These are phyloP conservation scores for Chaetura pelagica DNA, from an alignment of 2,113 vertebrate genomes.

Conservation along the genomic window DNA sequence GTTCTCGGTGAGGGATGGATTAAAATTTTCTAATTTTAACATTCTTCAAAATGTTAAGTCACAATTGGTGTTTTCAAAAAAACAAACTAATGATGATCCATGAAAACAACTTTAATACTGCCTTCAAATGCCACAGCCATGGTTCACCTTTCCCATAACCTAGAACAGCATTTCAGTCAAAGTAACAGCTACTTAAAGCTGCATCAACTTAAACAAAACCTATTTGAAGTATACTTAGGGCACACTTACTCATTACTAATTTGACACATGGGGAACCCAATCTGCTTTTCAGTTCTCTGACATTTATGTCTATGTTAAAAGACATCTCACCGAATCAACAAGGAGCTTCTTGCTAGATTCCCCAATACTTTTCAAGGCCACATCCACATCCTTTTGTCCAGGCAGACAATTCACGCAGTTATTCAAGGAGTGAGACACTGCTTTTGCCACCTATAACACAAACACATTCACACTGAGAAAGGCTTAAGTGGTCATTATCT, in stretches of 20 bases:
- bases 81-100: not conserved
- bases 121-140: not conserved
- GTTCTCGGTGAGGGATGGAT: not conserved
- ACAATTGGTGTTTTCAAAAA: not conserved
- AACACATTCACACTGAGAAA: not conserved
- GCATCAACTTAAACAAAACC: not conserved
- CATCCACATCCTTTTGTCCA: constrained; percentile 98
- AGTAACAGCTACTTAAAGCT: not conserved
- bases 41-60: not conserved
- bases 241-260: not conserved
- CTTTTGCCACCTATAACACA: constrained; percentile 91
- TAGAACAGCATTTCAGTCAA: not conserved
- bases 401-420: constrained; percentile 99
- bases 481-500: not conserved
- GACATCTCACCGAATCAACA: constrained; percentile 89
- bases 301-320: not conserved
- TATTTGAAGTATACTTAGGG: not conserved
- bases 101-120: not conserved
- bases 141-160: not conserved
- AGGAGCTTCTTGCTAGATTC: constrained; percentile 98
- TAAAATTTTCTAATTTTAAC: not conserved
- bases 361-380: constrained; percentile 96
- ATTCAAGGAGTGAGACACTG: constrained; percentile 96
- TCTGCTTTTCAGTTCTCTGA: not conserved
- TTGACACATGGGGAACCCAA: not conserved